Percentiles rank a stretch among this genome's conserved stretches.
phyloP scores from a whole-genome alignment of 2,888 invertebrate species.

The Drosophila mimica region DNA sequence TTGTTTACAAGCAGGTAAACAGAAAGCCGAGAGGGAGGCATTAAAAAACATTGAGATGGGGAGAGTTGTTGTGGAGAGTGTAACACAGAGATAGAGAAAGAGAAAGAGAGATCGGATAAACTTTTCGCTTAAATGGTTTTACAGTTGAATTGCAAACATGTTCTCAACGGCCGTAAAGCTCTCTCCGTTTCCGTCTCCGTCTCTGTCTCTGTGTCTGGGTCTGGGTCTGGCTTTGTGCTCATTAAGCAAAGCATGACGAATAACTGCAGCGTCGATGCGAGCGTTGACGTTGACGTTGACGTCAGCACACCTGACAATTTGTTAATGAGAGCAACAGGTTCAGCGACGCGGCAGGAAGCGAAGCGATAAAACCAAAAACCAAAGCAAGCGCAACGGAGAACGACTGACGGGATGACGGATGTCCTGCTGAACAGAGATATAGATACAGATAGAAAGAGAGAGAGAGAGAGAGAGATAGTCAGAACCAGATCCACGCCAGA shows the following conservation, averaged over 20 bases:
- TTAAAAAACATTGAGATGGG: neutral
- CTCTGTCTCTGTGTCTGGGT: neutral
- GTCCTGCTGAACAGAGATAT: slow-evolving; percentile 63
- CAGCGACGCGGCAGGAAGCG: slow-evolving; percentile 72
- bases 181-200: slow-evolving; percentile 3
- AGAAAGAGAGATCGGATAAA: slow-evolving; percentile 16
- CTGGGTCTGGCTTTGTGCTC: slow-evolving; percentile 44
- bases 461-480: slow-evolving; percentile 34
- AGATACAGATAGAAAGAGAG: slow-evolving; percentile 10
- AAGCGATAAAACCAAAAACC: slow-evolving; percentile 77
- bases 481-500: slow-evolving; percentile 23
- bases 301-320: slow-evolving; percentile 77
- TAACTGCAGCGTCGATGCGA: slow-evolving; percentile 63
- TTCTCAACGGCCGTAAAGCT: slow-evolving; percentile 50
- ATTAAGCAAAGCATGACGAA: slow-evolving; percentile 78
- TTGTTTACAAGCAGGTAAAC: slow-evolving; percentile 79
- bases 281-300: slow-evolving; percentile 34
- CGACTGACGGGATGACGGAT: slow-evolving; percentile 63
- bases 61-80: neutral
- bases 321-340: slow-evolving; percentile 79
- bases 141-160: slow-evolving; percentile 70
- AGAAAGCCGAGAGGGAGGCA: slow-evolving; percentile 33
- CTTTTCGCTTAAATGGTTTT: slow-evolving; percentile 71
- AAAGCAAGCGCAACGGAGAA: slow-evolving; percentile 76
- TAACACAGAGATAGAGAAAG: neutral